Evolutionary conservation across 2,113 vertebrate genomes (phyloP), one percentile per base, ranked within the genome.

Genomic region (Eretmochelys imbricata): DNA sequence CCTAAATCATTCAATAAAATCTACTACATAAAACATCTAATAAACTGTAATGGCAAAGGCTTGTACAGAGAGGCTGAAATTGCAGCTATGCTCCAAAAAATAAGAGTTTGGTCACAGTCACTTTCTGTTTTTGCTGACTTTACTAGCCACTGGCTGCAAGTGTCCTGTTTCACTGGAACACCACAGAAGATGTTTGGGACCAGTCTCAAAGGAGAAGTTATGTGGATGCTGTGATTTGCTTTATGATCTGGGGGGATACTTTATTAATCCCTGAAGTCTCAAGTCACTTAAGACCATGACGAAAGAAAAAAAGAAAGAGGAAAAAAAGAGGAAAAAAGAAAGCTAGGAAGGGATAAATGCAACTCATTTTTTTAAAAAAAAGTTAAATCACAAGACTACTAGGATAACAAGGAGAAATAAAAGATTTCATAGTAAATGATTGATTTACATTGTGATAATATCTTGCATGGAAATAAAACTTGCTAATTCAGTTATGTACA

Each of bases 151-250:
- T 96, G 95, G 95, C 51, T 89, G 80, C 8, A 14, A 97, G 95
- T 88, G 96, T 96, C 95, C 72, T 65, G 89, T 96, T 97, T 97
- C 96, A 96, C 89, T 94, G 92, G 93, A 97, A 95, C 89, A 82
- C 85, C 89, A 95, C 89, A 35, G 94, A 96, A 96, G 94, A 91
- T 50, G 59, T 76, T 97, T 93, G 82, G 94, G 93, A 89, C 82
- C 2, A 0, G 76, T 97, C 95, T 93, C 94, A 94, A 95, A 93
- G 92, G 94, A 97, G 84, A 92, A 94, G 85, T 96, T 89, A 96
- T 96, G 96, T 89, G 85, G 91, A 93, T 89, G 85, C 95, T 93
- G 65, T 50, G 93, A 94, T 98, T 97, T 96, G 85, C 89, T 97
- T 97, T 95, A 95, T 89, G 93, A 91, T 94, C 87, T 91, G 50